These are phyloP conservation scores for Suillia variegata DNA, from an alignment of 2,888 invertebrate species.

Conservation along the genomic window DNA sequence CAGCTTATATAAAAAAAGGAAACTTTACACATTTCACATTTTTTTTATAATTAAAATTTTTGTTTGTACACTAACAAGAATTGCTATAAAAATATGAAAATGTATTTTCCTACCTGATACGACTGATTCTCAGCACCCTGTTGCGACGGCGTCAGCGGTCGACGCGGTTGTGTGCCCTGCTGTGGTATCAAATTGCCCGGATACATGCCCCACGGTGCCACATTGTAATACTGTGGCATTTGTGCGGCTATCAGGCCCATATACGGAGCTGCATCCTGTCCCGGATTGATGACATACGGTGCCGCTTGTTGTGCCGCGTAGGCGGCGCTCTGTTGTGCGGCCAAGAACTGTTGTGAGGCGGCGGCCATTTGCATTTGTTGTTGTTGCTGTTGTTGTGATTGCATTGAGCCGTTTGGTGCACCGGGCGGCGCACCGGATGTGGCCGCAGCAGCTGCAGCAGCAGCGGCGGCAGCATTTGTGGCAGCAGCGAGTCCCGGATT, in stretches of 20 bases:
- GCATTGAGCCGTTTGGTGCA: constrained; percentile 73
- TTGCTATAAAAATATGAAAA: not conserved
- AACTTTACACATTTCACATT: no score
- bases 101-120: constrained; percentile 60
- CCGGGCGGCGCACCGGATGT: constrained; percentile 59
- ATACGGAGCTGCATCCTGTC: constrained; percentile 77
- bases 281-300: constrained; percentile 85
- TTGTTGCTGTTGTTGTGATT: constrained; percentile 75
- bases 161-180: constrained; percentile 70
- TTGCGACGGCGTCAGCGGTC: constrained; percentile 81
- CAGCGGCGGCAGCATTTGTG: constrained; percentile 58
- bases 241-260: constrained; percentile 81
- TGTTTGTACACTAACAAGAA: no score
- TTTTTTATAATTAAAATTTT: no score
- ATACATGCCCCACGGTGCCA: constrained; percentile 92
- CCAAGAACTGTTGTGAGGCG: constrained; percentile 75
- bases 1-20: not conserved
- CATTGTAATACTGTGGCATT: constrained; percentile 86
- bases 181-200: constrained; percentile 79
- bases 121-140: constrained; percentile 64
- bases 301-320: constrained; percentile 72
- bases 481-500: constrained; percentile 74
- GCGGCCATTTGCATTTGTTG: constrained; percentile 72
- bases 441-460: constrained; percentile 57
- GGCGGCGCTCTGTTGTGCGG: constrained; percentile 71